Evolutionary conservation across 2,888 invertebrate species (phyloP).

Genomic region (Hoplodrina ambigua): DNA sequence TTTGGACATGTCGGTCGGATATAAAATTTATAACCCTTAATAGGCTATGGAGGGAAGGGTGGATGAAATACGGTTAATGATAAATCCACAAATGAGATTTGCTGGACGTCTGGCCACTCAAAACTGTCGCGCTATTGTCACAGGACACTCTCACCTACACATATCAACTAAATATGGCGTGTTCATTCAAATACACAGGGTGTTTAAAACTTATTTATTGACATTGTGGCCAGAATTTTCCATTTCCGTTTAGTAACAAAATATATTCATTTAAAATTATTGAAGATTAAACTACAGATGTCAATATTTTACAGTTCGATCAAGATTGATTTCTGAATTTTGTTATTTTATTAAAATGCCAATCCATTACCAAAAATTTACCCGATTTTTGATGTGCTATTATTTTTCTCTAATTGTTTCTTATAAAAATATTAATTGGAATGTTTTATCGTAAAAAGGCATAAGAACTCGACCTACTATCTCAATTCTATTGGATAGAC

Average conservation of each 20-base stretch:
- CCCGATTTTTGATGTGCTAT: no score
- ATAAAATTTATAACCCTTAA: conserved; percentile 89
- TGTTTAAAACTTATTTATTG: conserved; percentile 57
- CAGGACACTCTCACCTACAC: conserved; percentile 87
- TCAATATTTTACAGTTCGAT: conserved; percentile 23
- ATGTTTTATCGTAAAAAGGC: not conserved
- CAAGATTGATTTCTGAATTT: conserved; percentile 16
- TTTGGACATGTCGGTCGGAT: conserved; percentile 83
- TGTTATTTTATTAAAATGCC: conserved; percentile 14
- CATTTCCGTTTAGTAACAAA: not conserved
- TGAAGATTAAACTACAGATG: not conserved
- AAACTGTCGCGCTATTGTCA: conserved; percentile 87
- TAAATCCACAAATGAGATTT: conserved; percentile 91
- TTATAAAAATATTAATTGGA: no score
- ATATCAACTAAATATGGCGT: conserved; percentile 79
- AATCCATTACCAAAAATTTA: not conserved
- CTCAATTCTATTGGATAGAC: not conserved
- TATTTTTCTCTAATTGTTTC: not conserved
- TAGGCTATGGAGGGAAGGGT: conserved; percentile 87
- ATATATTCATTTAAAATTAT: not conserved
- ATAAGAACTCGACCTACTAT: not conserved
- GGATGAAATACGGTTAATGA: conserved; percentile 90
- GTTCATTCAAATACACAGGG: conserved; percentile 75
- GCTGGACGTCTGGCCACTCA: conserved; percentile 89
- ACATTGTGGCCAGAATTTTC: not conserved